Percentiles rank a stretch among this genome's conserved stretches.
phyloP scores from a whole-genome alignment of 2,888 invertebrate species.

The Drosophila lacicola region DNA sequence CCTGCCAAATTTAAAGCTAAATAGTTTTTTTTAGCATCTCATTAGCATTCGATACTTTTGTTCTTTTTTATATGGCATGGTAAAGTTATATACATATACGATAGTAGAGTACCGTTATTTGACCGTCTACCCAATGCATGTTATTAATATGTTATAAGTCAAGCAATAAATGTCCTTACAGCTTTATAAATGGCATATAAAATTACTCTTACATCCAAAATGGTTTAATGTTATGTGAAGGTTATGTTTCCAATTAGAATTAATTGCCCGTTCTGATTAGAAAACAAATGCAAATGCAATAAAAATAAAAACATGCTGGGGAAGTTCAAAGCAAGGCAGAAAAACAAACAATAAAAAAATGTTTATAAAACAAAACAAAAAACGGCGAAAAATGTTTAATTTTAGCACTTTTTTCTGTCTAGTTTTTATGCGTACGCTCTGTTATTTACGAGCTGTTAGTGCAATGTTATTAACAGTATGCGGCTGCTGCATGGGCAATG shows the following conservation, averaged over 20 bases:
- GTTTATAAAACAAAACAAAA: constrained; percentile 25
- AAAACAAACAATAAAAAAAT: constrained; percentile 21
- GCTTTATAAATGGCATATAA: constrained; percentile 6
- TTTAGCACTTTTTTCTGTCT: constrained; percentile 4
- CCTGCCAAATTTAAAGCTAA: constrained; percentile 24
- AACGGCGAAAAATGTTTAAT: constrained; percentile 19
- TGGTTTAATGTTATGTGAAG: constrained; percentile 13
- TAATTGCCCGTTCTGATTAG: constrained; percentile 17
- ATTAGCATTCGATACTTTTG: constrained; percentile 74
- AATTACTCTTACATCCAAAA: constrained; percentile 16
- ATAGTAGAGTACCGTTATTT: constrained; percentile 37
- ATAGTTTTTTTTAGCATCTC: constrained; percentile 56
- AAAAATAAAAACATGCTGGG: constrained; percentile 39
- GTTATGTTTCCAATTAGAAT: constrained; percentile 34
- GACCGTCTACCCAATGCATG: constrained; percentile 32
- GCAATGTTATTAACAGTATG: constrained; percentile 64
- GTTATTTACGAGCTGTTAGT: constrained; percentile 74
- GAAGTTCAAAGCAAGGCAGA: constrained; percentile 30
- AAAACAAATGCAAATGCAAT: constrained; percentile 40
- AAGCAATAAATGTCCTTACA: constrained; percentile 22
- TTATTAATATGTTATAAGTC: constrained; percentile 27
- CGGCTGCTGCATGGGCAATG: constrained; percentile 16
- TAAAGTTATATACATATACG: constrained; percentile 48
- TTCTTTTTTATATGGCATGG: constrained; percentile 30
- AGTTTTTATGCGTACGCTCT: constrained; percentile 12